Conservation (phyloP, 2,113 vertebrate species). For the Eudyptes chrysolophus region DNA sequence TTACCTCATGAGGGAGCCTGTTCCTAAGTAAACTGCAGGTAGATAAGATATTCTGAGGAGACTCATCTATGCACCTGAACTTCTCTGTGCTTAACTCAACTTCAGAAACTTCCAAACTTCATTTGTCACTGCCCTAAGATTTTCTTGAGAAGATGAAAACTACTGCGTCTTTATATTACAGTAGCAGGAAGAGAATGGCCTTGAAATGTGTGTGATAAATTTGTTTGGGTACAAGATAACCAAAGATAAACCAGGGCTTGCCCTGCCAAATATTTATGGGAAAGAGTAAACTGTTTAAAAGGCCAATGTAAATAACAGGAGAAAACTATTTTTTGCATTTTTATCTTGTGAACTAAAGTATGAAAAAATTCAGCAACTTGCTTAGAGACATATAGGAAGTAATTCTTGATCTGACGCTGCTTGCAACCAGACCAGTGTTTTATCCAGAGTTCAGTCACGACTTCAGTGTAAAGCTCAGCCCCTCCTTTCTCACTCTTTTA, state of each 20-base stretch:
- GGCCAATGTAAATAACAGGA: background rate
- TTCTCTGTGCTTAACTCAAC: background rate
- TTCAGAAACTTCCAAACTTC: background rate
- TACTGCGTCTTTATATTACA: accelerated
- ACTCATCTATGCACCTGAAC: background rate
- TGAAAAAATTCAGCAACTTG: background rate
- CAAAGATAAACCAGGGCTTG: background rate
- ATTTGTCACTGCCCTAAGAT: background rate
- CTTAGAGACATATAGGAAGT: background rate
- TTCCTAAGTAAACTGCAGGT: background rate
- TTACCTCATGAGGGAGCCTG: background rate
- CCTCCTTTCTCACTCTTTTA: background rate
- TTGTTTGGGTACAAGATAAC: background rate
- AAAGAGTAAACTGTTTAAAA: background rate
- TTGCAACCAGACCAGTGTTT: background rate
- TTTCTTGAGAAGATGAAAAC: background rate
- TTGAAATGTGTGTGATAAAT: background rate
- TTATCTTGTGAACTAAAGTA: background rate
- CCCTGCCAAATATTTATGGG: background rate
- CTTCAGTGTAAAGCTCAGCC: background rate
- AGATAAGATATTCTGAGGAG: background rate
- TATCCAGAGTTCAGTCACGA: background rate
- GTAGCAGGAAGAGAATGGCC: background rate
- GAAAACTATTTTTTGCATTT: background rate
- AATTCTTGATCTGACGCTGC: background rate